phyloP scores from a whole-genome alignment of 2,888 invertebrate species.

The Lycocerus yunnanus region DNA sequence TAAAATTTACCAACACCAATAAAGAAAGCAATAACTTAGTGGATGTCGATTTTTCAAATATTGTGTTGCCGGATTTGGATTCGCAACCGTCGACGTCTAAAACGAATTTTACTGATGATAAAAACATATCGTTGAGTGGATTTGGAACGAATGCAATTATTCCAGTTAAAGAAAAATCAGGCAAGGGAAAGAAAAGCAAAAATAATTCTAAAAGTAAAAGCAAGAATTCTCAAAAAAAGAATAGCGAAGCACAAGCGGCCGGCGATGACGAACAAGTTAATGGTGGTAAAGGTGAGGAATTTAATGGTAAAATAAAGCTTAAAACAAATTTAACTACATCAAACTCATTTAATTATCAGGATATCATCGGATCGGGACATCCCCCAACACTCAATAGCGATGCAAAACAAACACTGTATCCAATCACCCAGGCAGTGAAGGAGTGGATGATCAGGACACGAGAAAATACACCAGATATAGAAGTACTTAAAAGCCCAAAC shows the following conservation, averaged over 20 bases:
- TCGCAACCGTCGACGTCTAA: slow-evolving; percentile 36
- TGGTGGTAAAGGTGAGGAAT: slow-evolving; percentile 19
- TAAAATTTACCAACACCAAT: slow-evolving; percentile 7
- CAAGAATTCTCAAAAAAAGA: slow-evolving; percentile 28
- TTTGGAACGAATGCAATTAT: neutral
- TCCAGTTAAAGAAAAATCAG: neutral
- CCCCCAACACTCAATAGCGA: neutral
- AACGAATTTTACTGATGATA: slow-evolving; percentile 43
- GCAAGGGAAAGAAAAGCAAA: neutral
- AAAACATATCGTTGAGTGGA: slow-evolving; percentile 2
- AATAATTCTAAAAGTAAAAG: slow-evolving; percentile 26
- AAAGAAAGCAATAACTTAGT: slow-evolving; percentile 10
- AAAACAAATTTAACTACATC: slow-evolving; percentile 19
- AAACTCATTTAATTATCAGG: slow-evolving; percentile 12
- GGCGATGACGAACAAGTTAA: neutral
- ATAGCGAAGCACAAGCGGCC: slow-evolving; percentile 7
- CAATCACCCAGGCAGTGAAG: slow-evolving; percentile 64
- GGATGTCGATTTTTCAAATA: slow-evolving; percentile 28
- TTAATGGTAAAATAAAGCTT: slow-evolving; percentile 6
- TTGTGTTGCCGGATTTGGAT: slow-evolving; percentile 33
- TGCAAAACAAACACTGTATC: slow-evolving; percentile 43
- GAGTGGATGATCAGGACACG: slow-evolving; percentile 61
- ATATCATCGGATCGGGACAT: slow-evolving; percentile 5
- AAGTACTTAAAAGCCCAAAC: slow-evolving; percentile 53
- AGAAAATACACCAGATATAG: slow-evolving; percentile 54